These are phyloP conservation scores for Forbesichthys papilliferus DNA, from an alignment of 2,113 vertebrate species.

Conservation along the genomic window DNA sequence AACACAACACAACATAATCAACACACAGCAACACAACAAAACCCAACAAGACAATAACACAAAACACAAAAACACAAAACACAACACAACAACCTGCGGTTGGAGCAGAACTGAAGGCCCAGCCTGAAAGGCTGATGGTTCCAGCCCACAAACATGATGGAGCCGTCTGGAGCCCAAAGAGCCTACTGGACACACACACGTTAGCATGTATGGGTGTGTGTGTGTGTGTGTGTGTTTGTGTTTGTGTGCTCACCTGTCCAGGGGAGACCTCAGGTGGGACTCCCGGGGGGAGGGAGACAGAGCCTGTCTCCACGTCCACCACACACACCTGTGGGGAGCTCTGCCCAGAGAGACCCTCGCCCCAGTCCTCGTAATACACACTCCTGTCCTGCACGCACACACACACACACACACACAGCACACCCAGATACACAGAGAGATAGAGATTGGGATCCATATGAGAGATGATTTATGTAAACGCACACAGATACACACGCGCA, in stretches of 20 bases:
- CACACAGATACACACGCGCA: not conserved
- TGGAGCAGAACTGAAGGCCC: conserved; percentile 79
- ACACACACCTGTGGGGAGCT: conserved; percentile 73
- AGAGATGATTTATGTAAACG: not conserved
- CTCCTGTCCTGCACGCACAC: conserved; percentile 59
- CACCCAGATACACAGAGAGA: not conserved
- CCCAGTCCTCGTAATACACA: conserved; percentile 79
- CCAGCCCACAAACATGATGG: conserved; percentile 75
- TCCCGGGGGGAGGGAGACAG: conserved; percentile 50
- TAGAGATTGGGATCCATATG: conserved; percentile 1
- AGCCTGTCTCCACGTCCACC: conserved; percentile 59
- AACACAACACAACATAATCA: no score
- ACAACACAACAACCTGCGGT: conserved; percentile 67
- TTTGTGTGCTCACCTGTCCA: conserved; percentile 69
- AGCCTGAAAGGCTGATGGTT: conserved; percentile 78
- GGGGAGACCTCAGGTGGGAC: conserved; percentile 71
- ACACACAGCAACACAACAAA: not conserved
- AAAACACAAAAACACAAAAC: no score
- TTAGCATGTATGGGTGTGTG: no score
- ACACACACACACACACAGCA: not conserved
- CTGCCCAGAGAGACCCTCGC: conserved; percentile 71
- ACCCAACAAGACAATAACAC: no score
- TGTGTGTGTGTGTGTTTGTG: no score
- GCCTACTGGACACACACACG: conserved; percentile 52
- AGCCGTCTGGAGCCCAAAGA: conserved; percentile 66